phyloP scores from a whole-genome alignment of 1,140 invertebrate genomes.

The Vollenhovia emeryi region DNA sequence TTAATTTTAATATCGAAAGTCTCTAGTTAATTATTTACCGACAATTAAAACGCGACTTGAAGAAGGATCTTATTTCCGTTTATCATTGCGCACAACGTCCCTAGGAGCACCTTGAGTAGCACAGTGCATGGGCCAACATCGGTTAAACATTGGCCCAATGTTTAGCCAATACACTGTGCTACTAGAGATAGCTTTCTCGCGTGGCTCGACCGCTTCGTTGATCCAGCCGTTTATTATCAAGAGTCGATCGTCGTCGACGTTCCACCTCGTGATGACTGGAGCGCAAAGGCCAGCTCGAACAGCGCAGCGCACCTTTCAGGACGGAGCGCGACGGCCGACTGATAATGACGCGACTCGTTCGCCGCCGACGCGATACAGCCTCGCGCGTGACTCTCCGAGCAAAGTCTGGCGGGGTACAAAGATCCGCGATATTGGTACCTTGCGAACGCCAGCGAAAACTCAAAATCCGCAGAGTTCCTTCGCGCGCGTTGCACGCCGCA shows the following conservation, averaged over 20 bases:
- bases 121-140: no score
- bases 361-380: background rate
- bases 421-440: background rate
- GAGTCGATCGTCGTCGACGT: background rate
- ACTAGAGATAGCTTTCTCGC: no score
- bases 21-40: no score
- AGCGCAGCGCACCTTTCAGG: background rate
- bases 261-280: background rate
- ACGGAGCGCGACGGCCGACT: background rate
- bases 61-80: background rate
- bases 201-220: background rate
- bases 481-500: background rate
- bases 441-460: background rate
- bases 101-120: no score
- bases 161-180: no score
- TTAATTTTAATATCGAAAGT: no score
- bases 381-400: background rate
- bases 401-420: slow-evolving; percentile 14
- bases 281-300: background rate
- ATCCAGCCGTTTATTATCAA: background rate
- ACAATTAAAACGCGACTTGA: background rate
- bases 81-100: background rate
- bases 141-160: no score
- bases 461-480: no score
- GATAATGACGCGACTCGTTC: background rate